These are phyloP conservation scores for Darevskia nairensis DNA, from an alignment of 2,797 vertebrate genomes.

Conservation along the genomic window DNA sequence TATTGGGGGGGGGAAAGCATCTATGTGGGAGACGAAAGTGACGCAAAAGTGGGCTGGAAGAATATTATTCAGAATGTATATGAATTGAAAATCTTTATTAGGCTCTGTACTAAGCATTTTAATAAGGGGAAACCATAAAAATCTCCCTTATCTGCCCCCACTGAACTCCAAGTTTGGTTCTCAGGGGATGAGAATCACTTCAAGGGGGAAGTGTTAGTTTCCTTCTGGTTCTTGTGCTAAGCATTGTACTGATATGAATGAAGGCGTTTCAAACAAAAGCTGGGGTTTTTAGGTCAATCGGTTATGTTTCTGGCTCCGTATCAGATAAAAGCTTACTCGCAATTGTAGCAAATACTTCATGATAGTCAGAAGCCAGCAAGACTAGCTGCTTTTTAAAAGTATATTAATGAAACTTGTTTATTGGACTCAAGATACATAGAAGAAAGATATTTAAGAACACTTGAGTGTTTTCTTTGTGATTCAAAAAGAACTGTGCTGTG, in stretches of 20 bases:
- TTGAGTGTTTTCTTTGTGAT: not conserved
- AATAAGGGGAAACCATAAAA: not conserved
- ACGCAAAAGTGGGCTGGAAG: not conserved
- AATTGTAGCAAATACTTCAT: not conserved
- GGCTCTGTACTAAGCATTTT: not conserved
- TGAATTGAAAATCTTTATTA: not conserved
- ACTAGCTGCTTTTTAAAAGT: not conserved
- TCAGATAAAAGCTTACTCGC: not conserved
- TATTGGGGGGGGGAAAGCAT: not conserved
- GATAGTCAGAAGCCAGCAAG: not conserved
- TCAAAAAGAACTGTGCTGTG: not conserved
- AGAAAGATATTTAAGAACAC: not conserved
- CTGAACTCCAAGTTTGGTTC: not conserved
- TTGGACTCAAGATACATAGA: not conserved
- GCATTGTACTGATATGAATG: not conserved
- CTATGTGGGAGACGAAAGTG: not conserved
- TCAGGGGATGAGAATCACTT: not conserved
- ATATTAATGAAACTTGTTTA: not conserved
- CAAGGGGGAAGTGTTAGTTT: not conserved
- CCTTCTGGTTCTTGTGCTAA: not conserved
- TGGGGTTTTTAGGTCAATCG: not conserved
- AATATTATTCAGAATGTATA: not conserved
- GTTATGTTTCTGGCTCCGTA: not conserved
- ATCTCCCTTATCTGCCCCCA: not conserved
- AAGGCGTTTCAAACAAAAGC: conserved; percentile 1